These are phyloP conservation scores for Drosophila paulistorum DNA, from an alignment of 1,140 invertebrate species.

Conservation along the genomic window DNA sequence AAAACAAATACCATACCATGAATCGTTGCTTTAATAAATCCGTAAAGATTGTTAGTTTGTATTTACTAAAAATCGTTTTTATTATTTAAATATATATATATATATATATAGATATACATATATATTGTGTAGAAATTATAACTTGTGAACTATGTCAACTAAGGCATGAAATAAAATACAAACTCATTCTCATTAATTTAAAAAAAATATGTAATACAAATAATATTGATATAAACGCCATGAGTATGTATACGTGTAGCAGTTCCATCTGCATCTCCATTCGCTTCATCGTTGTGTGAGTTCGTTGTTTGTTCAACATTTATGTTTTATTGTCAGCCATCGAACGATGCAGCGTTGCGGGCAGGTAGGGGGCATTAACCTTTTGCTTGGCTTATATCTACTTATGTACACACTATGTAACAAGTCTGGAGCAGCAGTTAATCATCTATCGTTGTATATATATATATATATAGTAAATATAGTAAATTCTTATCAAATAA, in stretches of 20 bases:
- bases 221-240: constrained; percentile 51
- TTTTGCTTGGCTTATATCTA: constrained; percentile 48
- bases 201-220: constrained; percentile 47
- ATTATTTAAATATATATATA: constrained; percentile 12
- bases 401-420: constrained; percentile 69
- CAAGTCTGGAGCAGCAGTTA: constrained; percentile 63
- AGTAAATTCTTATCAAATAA: constrained; percentile 62
- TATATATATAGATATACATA: too few species aligned
- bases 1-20: constrained; percentile 34
- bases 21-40: constrained; percentile 53
- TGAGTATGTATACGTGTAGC: constrained; percentile 43
- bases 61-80: constrained; percentile 59
- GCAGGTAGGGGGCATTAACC: constrained; percentile 45
- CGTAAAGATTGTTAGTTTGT: constrained; percentile 71
- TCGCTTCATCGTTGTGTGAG: background rate
- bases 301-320: constrained; percentile 35
- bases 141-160: constrained; percentile 37
- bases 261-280: constrained; percentile 11
- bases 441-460: constrained; percentile 31
- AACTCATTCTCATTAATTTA: constrained; percentile 40
- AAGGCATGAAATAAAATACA: constrained; percentile 36
- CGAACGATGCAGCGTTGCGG: constrained; percentile 17
- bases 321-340: constrained; percentile 26
- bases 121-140: constrained; percentile 59
- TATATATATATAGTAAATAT: constrained; percentile 17